A percentile compares a stretch with the other conserved stretches of the same genome.
phyloP scores from a whole-genome alignment of 2,888 invertebrate genomes.

The Platycheirus albimanus region DNA sequence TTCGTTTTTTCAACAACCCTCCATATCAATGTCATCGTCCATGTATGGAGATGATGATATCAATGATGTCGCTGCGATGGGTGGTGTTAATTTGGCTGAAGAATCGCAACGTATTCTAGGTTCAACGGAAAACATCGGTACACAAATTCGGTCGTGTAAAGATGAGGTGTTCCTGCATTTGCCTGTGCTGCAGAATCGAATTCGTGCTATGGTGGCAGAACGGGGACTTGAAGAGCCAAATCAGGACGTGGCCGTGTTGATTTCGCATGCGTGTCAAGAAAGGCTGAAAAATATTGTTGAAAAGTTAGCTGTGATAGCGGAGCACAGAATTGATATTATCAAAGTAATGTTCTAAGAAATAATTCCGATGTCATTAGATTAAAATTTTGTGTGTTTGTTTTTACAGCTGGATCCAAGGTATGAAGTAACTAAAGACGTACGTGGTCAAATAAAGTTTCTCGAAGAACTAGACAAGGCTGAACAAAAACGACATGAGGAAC shows the following conservation, averaged over 20 bases:
- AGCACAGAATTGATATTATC: constrained; percentile 96
- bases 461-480: constrained; percentile 98
- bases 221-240: constrained; percentile 92
- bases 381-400: neutral
- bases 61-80: constrained; percentile 99
- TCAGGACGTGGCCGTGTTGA: constrained; percentile 93
- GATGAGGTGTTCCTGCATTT: constrained; percentile 94
- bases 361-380: neutral
- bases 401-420: constrained; percentile 91
- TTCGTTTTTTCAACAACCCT: constrained; percentile 84
- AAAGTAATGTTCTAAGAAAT: constrained; percentile 85
- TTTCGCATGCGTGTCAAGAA: constrained; percentile 97
- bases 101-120: constrained; percentile 97
- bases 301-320: constrained; percentile 95
- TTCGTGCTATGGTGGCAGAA: constrained; percentile 89
- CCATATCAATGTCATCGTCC: constrained; percentile 83
- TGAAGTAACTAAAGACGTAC: constrained; percentile 94
- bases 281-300: constrained; percentile 94
- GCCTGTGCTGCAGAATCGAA: constrained; percentile 89
- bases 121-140: constrained; percentile 93
- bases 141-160: constrained; percentile 94
- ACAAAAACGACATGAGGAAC: constrained; percentile 96
- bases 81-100: constrained; percentile 98
- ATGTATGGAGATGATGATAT: constrained; percentile 95
- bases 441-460: constrained; percentile 96